Percentiles rank a stretch among this genome's conserved stretches.
Evolutionary conservation across 2,797 vertebrate species (phyloP).

Genomic region (Numenius phaeopus): DNA sequence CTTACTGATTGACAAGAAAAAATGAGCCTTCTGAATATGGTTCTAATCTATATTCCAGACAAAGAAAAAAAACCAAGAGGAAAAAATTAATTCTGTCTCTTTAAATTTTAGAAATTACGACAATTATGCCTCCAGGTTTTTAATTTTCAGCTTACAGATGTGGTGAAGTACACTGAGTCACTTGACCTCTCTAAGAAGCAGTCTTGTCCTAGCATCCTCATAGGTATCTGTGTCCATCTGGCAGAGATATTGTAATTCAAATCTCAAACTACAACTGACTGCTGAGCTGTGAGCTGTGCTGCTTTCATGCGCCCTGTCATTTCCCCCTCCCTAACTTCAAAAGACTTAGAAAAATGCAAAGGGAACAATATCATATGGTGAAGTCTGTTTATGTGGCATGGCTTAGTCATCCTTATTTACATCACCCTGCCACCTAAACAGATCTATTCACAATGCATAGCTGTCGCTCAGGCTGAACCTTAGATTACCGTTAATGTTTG

Average conservation of each 20-base stretch:
- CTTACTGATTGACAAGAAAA: conserved; percentile 73
- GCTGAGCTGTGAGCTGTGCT: conserved; percentile 36
- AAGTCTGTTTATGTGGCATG: conserved; percentile 49
- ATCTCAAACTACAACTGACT: conserved; percentile 50
- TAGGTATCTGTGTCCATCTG: conserved; percentile 65
- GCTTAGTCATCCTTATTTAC: conserved; percentile 68
- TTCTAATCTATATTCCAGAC: conserved; percentile 53
- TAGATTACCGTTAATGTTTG: conserved; percentile 1
- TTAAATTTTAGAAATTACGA: conserved; percentile 37
- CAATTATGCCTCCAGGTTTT: conserved; percentile 35
- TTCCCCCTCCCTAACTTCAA: conserved; percentile 41
- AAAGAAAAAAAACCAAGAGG: neutral
- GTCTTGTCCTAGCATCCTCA: conserved; percentile 37
- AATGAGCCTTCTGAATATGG: conserved; percentile 52
- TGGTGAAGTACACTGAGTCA: conserved; percentile 10
- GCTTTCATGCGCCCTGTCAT: conserved; percentile 35
- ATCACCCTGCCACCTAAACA: conserved; percentile 57
- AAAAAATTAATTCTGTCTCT: conserved; percentile 33
- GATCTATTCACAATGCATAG: neutral
- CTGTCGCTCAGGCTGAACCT: conserved; percentile 17
- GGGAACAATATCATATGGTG: conserved; percentile 45
- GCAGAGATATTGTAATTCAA: conserved; percentile 56
- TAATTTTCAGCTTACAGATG: conserved; percentile 65
- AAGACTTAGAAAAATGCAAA: conserved; percentile 53
- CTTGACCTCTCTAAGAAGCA: conserved; percentile 47